Evolutionary conservation across 2,797 vertebrate species (phyloP).

Genomic region (Sphenopsis melanotis): DNA sequence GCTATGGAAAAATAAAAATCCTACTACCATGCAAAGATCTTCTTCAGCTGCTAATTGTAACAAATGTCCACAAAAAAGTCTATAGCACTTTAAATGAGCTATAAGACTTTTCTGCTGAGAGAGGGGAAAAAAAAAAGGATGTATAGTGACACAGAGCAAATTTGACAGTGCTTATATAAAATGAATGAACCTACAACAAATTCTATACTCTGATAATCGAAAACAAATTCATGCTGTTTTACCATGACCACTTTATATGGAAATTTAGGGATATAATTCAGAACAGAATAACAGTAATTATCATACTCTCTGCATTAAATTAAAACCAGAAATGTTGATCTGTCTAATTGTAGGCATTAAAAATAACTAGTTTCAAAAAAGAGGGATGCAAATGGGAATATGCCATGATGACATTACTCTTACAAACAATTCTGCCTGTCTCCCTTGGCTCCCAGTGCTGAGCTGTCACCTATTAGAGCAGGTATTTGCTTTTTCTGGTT

Average conservation of each 20-base stretch:
- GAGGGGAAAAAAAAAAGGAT: not conserved
- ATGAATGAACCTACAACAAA: conserved; percentile 51
- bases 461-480: not conserved
- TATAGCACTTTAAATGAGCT: not conserved
- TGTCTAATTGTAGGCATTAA: conserved; percentile 55
- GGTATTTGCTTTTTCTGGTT: not conserved
- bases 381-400: conserved; percentile 5
- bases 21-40: not conserved
- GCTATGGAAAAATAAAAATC: not conserved
- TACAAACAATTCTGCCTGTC: conserved; percentile 9
- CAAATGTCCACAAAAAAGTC: not conserved
- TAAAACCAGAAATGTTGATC: conserved; percentile 62
- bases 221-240: conserved; percentile 68
- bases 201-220: conserved; percentile 30
- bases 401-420: not conserved
- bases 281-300: conserved; percentile 61
- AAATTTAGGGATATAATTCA: conserved; percentile 58
- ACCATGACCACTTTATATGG: conserved; percentile 59
- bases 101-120: not conserved
- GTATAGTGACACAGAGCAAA: conserved; percentile 25
- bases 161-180: conserved; percentile 65
- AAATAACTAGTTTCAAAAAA: conserved; percentile 35
- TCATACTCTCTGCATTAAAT: conserved; percentile 54
- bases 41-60: not conserved
- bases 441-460: not conserved